Conservation (phyloP, 2,888 invertebrate genomes). For the Andrena dorsata region DNA sequence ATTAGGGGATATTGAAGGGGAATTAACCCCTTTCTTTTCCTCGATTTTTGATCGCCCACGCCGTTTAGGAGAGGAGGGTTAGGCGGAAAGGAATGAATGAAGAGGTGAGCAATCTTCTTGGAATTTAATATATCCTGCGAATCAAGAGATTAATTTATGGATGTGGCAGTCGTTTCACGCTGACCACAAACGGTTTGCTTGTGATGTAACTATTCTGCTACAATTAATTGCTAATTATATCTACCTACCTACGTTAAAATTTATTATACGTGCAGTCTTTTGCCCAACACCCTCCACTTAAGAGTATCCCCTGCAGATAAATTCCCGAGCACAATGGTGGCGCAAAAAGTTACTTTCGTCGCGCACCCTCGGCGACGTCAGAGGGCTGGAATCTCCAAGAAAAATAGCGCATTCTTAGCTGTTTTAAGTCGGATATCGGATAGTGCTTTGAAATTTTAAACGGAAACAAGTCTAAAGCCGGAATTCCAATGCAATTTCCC, state of each 20-base stretch:
- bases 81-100: neutral
- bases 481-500: constrained; percentile 38
- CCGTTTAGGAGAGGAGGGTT: neutral
- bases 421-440: constrained; percentile 6
- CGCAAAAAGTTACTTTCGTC: neutral
- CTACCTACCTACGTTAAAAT: too few species aligned
- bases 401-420: neutral
- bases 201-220: too few species aligned
- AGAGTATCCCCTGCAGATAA: neutral
- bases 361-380: neutral
- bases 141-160: neutral
- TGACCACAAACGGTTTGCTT: too few species aligned
- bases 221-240: too few species aligned
- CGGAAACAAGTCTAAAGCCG: constrained; percentile 34
- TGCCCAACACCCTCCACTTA: neutral
- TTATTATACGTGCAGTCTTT: too few species aligned
- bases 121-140: neutral
- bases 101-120: neutral
- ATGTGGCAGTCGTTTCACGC: too few species aligned
- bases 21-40: constrained; percentile 16
- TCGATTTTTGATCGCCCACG: neutral
- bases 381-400: neutral
- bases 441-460: constrained; percentile 45
- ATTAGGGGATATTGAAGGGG: constrained; percentile 10
- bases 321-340: neutral